Percentiles rank a stretch among this genome's conserved stretches.
Evolutionary conservation across 2,888 invertebrate genomes (phyloP).

Genomic region (Argynnis bischoffii): DNA sequence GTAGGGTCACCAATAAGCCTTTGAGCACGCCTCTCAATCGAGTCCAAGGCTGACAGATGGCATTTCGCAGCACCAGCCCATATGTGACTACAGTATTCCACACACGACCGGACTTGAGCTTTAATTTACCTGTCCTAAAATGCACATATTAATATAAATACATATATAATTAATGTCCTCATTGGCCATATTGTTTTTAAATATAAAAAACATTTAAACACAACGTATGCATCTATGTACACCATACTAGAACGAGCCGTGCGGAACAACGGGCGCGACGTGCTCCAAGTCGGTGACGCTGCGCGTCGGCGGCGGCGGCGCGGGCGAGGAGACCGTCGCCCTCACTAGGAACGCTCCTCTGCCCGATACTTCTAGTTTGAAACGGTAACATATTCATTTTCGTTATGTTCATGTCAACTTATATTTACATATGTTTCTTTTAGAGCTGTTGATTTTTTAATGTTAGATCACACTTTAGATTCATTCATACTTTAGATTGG

Average conservation of each 20-base stretch:
- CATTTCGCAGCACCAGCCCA: too few species aligned
- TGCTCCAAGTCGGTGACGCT: slow-evolving; percentile 93
- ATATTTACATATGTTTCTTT: not conserved
- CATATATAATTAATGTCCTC: too few species aligned
- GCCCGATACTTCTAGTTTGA: slow-evolving; percentile 72
- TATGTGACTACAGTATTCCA: too few species aligned
- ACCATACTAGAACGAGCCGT: slow-evolving; percentile 87
- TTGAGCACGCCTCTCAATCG: too few species aligned
- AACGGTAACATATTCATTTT: slow-evolving; percentile 54
- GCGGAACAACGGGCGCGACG: slow-evolving; percentile 92
- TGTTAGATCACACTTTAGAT: too few species aligned
- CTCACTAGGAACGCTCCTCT: slow-evolving; percentile 83
- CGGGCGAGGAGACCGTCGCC: slow-evolving; percentile 83
- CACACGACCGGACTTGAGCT: too few species aligned
- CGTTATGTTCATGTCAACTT: not conserved
- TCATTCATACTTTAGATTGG: too few species aligned
- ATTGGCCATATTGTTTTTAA: not conserved
- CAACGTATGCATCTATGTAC: not conserved
- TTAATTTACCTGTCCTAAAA: too few species aligned
- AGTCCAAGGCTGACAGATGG: too few species aligned
- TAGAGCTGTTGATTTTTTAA: not conserved
- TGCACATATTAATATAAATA: too few species aligned
- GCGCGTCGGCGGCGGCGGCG: slow-evolving; percentile 81
- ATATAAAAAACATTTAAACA: not conserved
- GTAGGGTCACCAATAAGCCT: too few species aligned